Evolutionary conservation across 2,113 vertebrate species (phyloP).

Genomic region (Serinus canaria): DNA sequence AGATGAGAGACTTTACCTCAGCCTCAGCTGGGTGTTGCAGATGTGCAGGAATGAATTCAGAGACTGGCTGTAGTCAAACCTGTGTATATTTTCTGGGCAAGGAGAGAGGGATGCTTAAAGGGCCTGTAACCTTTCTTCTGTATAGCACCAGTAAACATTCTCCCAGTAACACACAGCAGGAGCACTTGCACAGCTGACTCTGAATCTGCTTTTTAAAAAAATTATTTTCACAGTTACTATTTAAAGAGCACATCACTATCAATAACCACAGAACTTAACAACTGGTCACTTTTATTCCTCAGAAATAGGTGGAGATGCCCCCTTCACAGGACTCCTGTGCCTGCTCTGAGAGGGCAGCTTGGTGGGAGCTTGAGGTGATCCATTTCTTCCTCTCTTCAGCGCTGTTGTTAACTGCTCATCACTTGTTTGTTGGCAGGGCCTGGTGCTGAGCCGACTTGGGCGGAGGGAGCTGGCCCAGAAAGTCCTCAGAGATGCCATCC

Average conservation of each 20-base stretch:
- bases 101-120: neutral
- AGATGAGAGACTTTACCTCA: neutral
- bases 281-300: neutral
- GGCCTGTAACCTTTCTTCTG: neutral
- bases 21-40: neutral
- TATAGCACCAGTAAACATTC: accelerated
- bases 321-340: neutral
- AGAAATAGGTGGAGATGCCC: neutral
- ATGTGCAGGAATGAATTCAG: neutral
- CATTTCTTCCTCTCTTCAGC: neutral
- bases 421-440: constrained; percentile 78
- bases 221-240: neutral
- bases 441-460: constrained; percentile 83
- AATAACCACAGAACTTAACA: neutral
- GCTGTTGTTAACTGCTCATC: neutral
- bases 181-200: neutral
- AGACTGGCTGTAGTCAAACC: neutral
- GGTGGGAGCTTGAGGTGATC: neutral
- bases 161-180: neutral
- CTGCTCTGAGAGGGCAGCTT: accelerated
- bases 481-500: constrained; percentile 88
- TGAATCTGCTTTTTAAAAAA: neutral
- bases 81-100: neutral
- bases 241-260: neutral
- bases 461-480: constrained; percentile 88